Evolutionary conservation across 1,140 invertebrate species (phyloP).

Genomic region (Paramacrobiotus metropolitanus): DNA sequence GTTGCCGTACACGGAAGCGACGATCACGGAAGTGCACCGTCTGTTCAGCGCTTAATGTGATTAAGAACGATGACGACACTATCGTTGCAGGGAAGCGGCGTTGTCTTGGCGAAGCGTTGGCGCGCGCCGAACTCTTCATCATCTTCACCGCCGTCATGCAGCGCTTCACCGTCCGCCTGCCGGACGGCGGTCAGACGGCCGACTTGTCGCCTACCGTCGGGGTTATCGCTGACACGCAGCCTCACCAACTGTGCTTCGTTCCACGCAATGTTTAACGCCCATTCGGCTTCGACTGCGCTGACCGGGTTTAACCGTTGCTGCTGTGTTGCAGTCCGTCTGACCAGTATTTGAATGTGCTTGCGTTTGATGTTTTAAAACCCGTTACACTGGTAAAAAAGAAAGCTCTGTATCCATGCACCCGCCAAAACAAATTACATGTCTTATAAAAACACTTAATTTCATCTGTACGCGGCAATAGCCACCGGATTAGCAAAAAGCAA

Average conservation of each 20-base stretch:
- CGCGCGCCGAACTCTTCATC: constrained; percentile 13
- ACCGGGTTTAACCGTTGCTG: too few relatives aligned
- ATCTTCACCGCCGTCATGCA: constrained; percentile 13
- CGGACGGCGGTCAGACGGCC: background rate
- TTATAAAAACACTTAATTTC: too few relatives aligned
- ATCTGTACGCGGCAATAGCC: too few relatives aligned
- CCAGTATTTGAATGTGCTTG: too few relatives aligned
- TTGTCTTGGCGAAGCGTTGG: constrained; percentile 14
- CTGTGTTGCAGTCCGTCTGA: too few relatives aligned
- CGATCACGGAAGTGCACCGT: background rate
- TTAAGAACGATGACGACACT: background rate
- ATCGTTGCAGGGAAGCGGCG: constrained; percentile 5
- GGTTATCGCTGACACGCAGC: background rate
- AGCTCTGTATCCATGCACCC: too few relatives aligned
- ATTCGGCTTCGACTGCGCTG: too few relatives aligned
- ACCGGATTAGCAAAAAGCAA: too few relatives aligned
- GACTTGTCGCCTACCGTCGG: background rate
- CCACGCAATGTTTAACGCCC: too few relatives aligned
- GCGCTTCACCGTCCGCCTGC: constrained; percentile 6
- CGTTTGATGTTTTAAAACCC: too few relatives aligned
- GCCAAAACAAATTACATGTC: too few relatives aligned
- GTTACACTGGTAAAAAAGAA: too few relatives aligned
- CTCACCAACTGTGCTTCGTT: constrained; percentile 20
- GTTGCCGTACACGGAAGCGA: background rate
- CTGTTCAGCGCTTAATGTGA: background rate